Base-by-base conservation (phyloP, 64 coral and sea anemone species). In the Montipora foliosa region DNA sequence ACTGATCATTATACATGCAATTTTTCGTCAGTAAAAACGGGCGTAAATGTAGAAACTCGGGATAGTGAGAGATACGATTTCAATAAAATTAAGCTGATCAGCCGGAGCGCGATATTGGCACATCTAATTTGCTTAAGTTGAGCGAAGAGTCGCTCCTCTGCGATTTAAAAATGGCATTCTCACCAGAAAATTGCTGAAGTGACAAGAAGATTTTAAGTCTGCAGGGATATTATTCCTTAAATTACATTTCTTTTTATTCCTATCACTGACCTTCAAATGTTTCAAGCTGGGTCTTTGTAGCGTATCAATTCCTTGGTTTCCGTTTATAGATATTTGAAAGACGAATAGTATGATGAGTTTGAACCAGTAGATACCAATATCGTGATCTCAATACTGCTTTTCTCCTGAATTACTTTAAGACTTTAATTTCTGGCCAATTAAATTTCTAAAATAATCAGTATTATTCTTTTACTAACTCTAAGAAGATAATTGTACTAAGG, bases 31-130 rank as follows among this genome's bases (percentile, higher is more conserved):
- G 24, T 25, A 25, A 25, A 25, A 25, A 25, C 24, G 24, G 24
- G 24, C 24, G 24, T 25, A 25, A 25, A 25, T 25, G 24, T 25
- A 49, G n/a, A 51, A 79, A 79, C 51, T 79, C 76, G 52, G 24
- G 76, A 50, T 79, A 5, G 76, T n/a, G 6, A 8, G n/a, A 79
- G 76, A 58, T 80, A 80, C 22, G 49, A 17, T 3, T 37, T 80
- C 78, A 80, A 59, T 80, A 51, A 80, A 80, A 53, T 50, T 21
- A 25, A 50, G 51, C 78, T 58, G 11, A 80, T 58, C 59, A 49
- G 14, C 24, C 74, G 25, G 37, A 44, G 74, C 74, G 74, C 74
- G 45, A 58, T 58, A 80, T 37, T n/a, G 49, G n/a, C 50, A 21
- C 78, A 51, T 80, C 50, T 10, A 55, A 80, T 24, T 80, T 25